Evolutionary conservation across 2,797 vertebrate genomes (phyloP), one percentile per base, ranked within the genome.

Genomic region (Microhierax caerulescens): DNA sequence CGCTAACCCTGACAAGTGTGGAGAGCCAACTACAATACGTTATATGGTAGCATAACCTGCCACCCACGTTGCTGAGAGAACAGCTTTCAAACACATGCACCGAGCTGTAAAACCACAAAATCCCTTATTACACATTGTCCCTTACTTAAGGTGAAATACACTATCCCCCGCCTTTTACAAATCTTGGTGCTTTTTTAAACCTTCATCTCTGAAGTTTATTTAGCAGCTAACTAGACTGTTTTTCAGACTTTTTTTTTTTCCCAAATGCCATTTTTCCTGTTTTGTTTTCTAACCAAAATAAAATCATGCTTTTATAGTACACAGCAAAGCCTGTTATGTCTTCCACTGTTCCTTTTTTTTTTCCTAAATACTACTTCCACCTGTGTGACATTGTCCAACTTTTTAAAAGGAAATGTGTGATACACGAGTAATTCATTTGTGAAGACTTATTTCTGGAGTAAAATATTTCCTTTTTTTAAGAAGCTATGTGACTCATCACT

Each of bases 41-140:
- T 98, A 98, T 99, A 99, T 98, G 99, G 98, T 98, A 98, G 98
- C 98, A 99, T 99, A 99, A 98, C 97, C 97, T 98, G 98, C 99
- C 99, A 99, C 99, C 99, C 99, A 99, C 99, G 99, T 99, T 98
- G 99, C 99, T 99, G 99, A 99, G 98, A 99, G 98, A 98, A 98
- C 97, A 97, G 98, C 98, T 99, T 99, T 99, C 98, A 99, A 99
- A 99, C 98, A 98, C 99, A 99, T 98, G 99, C 99, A 98, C 98
- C 98, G 98, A 99, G 99, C 99, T 99, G 99, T 99, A 99, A 99
- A 99, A 99, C 99, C 98, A 98, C 98, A 98, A 99, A 99, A 98
- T 98, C 99, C 98, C 98, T 99, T 98, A 98, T 98, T 99, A 98
- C 98, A 98, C 98, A 99, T 99, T 99, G 99, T 99, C 99, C 98